phyloP scores from a whole-genome alignment of 2,113 vertebrate genomes.

The Oncorhynchus tshawytscha region DNA sequence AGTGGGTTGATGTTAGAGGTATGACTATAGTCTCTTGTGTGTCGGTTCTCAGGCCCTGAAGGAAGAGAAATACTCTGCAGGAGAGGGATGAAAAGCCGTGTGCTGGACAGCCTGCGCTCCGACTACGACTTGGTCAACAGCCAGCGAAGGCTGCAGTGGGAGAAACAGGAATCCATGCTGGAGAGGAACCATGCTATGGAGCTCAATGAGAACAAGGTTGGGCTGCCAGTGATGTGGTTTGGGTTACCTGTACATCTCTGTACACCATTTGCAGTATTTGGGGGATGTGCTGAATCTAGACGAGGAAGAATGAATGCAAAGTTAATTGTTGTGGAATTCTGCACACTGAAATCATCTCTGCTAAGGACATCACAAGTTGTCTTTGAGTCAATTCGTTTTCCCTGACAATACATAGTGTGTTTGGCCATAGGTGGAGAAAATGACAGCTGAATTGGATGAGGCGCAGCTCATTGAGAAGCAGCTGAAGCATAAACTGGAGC shows the following conservation, averaged over 20 bases:
- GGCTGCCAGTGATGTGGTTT: constrained; percentile 50
- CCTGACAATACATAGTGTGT: neutral
- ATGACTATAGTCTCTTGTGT: neutral
- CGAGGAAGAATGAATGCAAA: too few species aligned
- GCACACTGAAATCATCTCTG: too few species aligned
- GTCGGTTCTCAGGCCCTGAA: constrained; percentile 60
- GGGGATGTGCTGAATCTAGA: neutral
- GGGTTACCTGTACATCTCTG: neutral
- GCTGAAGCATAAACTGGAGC: constrained; percentile 83
- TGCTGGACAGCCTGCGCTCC: constrained; percentile 84
- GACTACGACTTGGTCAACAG: constrained; percentile 85
- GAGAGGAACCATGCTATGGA: constrained; percentile 75
- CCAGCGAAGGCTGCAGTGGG: constrained; percentile 79
- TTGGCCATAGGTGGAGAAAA: constrained; percentile 76
- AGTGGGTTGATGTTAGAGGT: neutral
- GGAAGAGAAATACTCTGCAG: constrained; percentile 90
- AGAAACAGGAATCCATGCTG: constrained; percentile 78
- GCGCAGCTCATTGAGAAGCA: constrained; percentile 85
- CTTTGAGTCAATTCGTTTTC: too few species aligned
- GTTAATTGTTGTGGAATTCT: too few species aligned
- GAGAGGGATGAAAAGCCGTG: constrained; percentile 84
- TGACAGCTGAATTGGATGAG: constrained; percentile 86
- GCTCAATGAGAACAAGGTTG: constrained; percentile 75
- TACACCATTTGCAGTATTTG: neutral
- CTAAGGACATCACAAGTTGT: too few species aligned